phyloP scores from a whole-genome alignment of 92 coral and sea anemone genomes.

The Palythoa grandiflora region DNA sequence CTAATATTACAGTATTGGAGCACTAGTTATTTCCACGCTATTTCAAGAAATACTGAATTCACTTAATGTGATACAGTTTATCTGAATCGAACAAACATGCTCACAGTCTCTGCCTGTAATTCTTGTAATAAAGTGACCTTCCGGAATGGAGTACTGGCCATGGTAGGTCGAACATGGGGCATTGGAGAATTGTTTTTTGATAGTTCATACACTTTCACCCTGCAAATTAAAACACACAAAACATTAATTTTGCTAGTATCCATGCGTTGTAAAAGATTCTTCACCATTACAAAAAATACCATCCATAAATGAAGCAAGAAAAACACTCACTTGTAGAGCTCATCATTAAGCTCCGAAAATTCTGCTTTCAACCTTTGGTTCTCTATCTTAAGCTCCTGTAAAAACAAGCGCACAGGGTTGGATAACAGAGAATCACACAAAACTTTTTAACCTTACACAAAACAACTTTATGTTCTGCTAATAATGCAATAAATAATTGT shows the following conservation, averaged over 20 bases:
- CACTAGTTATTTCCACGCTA: too few relatives aligned
- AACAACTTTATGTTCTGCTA: too few relatives aligned
- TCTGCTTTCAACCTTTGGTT: slow-evolving; percentile 80
- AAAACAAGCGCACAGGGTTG: neutral
- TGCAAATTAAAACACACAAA: neutral
- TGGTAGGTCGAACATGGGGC: slow-evolving; percentile 32
- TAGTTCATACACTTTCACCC: slow-evolving; percentile 29
- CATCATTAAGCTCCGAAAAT: slow-evolving; percentile 81
- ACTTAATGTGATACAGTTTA: neutral
- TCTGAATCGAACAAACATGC: neutral
- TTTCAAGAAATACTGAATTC: too few relatives aligned
- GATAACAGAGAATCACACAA: neutral
- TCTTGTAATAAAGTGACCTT: slow-evolving; percentile 87
- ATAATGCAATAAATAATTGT: too few relatives aligned
- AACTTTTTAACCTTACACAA: too few relatives aligned
- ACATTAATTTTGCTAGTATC: neutral
- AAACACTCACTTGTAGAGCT: slow-evolving; percentile 60
- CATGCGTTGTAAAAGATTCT: neutral
- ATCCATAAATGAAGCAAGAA: neutral
- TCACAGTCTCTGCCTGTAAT: slow-evolving; percentile 80
- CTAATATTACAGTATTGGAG: too few relatives aligned
- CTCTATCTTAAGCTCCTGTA: slow-evolving; percentile 84
- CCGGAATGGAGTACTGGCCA: slow-evolving; percentile 74
- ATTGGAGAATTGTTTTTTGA: slow-evolving; percentile 10
- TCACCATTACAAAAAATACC: neutral